Evolutionary conservation across 2,797 vertebrate genomes (phyloP).

Genomic region (Chrysocyon brachyurus): DNA sequence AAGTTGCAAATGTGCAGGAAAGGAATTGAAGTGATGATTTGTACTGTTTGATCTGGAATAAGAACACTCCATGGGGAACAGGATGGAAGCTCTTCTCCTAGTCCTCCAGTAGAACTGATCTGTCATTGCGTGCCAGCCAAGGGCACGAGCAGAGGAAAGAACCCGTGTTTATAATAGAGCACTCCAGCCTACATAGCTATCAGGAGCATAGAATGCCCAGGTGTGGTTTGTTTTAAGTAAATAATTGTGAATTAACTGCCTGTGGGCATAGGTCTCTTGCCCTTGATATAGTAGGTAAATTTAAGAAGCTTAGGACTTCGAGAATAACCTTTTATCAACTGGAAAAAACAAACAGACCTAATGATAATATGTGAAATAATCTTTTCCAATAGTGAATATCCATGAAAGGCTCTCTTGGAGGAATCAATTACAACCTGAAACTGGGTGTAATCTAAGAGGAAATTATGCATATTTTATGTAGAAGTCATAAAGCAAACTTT

Average conservation of each 20-base stretch:
- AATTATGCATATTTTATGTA: conserved; percentile 32
- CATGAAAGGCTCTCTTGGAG: neutral
- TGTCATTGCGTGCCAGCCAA: neutral
- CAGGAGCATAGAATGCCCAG: neutral
- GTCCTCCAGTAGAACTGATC: neutral
- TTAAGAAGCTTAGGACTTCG: neutral
- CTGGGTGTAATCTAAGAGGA: conserved; percentile 7
- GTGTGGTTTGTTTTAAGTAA: neutral
- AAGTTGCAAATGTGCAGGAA: neutral
- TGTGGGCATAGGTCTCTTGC: neutral
- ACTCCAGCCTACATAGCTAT: neutral
- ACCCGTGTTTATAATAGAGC: neutral
- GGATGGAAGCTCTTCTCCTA: neutral
- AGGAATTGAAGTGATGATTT: neutral
- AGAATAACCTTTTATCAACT: neutral
- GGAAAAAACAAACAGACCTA: neutral
- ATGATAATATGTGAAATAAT: conserved; percentile 5
- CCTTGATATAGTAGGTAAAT: neutral
- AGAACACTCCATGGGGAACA: neutral
- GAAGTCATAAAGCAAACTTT: neutral
- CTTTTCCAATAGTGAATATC: neutral
- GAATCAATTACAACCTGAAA: conserved; percentile 36
- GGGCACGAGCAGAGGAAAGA: neutral
- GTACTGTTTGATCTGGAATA: neutral
- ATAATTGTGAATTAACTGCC: neutral